These are phyloP conservation scores for Urechis unicinctus DNA, from an alignment of 2,888 invertebrate species.

Conservation along the genomic window DNA sequence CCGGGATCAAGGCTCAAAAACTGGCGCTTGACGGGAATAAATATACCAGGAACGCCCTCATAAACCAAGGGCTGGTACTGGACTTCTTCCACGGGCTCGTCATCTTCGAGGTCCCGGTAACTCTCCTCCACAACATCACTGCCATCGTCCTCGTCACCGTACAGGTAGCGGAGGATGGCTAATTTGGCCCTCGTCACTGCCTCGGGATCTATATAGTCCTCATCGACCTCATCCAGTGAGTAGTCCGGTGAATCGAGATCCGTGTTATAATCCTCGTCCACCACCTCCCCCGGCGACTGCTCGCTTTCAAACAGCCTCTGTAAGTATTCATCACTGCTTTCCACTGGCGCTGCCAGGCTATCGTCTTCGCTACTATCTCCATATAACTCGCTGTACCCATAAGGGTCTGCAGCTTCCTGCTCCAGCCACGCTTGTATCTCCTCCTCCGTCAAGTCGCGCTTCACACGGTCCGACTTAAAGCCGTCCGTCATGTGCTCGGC, in stretches of 20 bases:
- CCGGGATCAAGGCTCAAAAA: neutral
- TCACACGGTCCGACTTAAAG: neutral
- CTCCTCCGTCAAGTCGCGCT: conserved; percentile 2
- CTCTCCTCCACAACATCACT: neutral
- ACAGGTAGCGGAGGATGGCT: neutral
- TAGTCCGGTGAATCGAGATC: neutral
- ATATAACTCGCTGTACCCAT: no score
- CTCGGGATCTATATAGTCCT: neutral
- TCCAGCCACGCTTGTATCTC: conserved; percentile 1
- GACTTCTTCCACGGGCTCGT: neutral
- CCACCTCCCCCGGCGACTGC: neutral
- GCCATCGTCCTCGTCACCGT: neutral
- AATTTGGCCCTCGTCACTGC: neutral
- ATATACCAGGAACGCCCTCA: conserved; percentile 2
- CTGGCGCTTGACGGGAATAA: neutral
- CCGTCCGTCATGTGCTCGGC: conserved; percentile 1
- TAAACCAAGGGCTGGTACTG: conserved; percentile 4
- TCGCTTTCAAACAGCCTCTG: neutral
- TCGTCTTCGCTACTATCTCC: neutral
- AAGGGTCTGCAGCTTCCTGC: neutral
- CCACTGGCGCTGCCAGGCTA: neutral
- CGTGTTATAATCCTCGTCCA: neutral
- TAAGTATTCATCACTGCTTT: neutral
- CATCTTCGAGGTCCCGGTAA: neutral
- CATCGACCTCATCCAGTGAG: neutral